phyloP scores from a whole-genome alignment of 2,888 invertebrate species.

The Lepidocyrtinus sp. region DNA sequence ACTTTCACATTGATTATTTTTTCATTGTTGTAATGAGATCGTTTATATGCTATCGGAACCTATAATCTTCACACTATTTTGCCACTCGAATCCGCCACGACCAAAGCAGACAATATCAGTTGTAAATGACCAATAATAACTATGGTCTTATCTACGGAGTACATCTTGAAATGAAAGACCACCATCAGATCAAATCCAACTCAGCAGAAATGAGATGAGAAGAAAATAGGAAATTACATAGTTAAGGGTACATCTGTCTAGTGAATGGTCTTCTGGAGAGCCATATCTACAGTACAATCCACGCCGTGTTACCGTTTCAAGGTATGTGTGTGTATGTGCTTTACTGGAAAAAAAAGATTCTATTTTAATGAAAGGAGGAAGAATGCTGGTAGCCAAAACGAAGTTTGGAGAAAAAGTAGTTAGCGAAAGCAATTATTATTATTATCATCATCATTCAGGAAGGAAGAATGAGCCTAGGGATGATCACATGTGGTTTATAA shows the following conservation, averaged over 20 bases:
- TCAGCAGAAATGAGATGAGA: slow-evolving; percentile 13
- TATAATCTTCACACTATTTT: slow-evolving; percentile 40
- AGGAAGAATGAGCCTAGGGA: slow-evolving; percentile 12
- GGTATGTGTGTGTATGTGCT: background rate
- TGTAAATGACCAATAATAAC: slow-evolving; percentile 20
- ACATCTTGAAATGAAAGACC: slow-evolving; percentile 31
- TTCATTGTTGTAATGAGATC: slow-evolving; percentile 41
- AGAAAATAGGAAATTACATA: slow-evolving; percentile 12
- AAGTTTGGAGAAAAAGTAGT: slow-evolving; percentile 25
- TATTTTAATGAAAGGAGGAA: slow-evolving; percentile 5
- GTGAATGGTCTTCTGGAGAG: background rate
- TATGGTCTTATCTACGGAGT: slow-evolving; percentile 22
- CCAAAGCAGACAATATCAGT: background rate
- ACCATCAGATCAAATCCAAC: slow-evolving; percentile 26
- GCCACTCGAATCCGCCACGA: slow-evolving; percentile 17
- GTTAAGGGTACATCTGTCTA: background rate
- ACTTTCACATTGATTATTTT: slow-evolving; percentile 28
- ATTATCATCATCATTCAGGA: slow-evolving; percentile 12
- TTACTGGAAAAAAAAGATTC: slow-evolving; percentile 15
- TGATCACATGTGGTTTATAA: slow-evolving; percentile 18
- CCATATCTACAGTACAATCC: background rate
- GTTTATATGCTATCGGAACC: slow-evolving; percentile 40
- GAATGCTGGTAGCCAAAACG: slow-evolving; percentile 33
- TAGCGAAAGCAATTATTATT: slow-evolving; percentile 35
- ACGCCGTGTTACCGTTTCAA: background rate